phyloP scores from a whole-genome alignment of 1,140 invertebrate species.

The Ctenoplectra terminalis region DNA sequence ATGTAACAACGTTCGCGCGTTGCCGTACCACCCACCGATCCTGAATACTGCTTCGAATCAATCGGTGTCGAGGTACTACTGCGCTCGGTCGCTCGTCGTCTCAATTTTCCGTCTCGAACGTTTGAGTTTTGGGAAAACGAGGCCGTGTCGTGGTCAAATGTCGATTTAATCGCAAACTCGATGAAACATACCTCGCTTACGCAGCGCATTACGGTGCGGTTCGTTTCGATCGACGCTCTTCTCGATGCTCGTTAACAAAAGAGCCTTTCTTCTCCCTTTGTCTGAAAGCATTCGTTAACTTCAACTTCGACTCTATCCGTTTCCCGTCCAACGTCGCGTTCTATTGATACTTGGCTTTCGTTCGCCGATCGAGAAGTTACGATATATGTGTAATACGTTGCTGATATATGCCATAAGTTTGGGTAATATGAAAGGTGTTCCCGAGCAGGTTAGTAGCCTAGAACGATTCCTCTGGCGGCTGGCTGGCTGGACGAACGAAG shows the following conservation, averaged over 20 bases:
- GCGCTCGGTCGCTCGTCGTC: background rate
- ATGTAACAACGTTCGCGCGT: background rate
- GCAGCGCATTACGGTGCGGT: no score
- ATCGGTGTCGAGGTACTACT: background rate
- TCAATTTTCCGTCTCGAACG: background rate
- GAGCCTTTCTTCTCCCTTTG: no score
- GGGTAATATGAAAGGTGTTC: background rate
- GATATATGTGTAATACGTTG: background rate
- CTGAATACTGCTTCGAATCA: background rate
- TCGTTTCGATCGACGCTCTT: no score
- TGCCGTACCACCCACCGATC: background rate
- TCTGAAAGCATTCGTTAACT: no score
- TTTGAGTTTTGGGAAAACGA: background rate
- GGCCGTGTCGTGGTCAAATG: constrained; percentile 2
- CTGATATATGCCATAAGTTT: background rate
- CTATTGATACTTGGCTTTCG: background rate
- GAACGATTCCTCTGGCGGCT: constrained; percentile 14
- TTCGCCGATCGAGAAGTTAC: background rate
- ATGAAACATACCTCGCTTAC: background rate
- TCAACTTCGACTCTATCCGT: background rate
- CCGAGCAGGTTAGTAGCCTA: constrained; percentile 10
- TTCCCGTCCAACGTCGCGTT: background rate
- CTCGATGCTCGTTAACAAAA: no score
- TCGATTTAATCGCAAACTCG: constrained; percentile 10
- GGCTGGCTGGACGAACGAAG: background rate